Conservation (phyloP, 2,113 vertebrate genomes). For the Atractosteus spatula region DNA sequence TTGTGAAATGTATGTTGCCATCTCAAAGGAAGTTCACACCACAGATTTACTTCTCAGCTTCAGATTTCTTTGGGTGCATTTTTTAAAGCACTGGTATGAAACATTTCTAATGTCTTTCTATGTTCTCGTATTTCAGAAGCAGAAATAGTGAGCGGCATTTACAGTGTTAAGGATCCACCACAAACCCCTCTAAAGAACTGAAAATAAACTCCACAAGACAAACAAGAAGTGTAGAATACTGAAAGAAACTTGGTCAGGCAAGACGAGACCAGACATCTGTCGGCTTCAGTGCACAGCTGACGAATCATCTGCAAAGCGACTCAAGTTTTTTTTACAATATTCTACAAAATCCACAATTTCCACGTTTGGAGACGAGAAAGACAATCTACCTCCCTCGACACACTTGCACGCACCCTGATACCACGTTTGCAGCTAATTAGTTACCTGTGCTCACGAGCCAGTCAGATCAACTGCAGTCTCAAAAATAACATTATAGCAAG, state of each 20-base stretch:
- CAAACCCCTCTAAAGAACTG: slow-evolving; percentile 24
- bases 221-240: slow-evolving; percentile 23
- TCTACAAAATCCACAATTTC: slow-evolving; percentile 9
- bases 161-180: neutral
- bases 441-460: slow-evolving; percentile 38
- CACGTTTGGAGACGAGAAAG: slow-evolving; percentile 19
- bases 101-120: too few species aligned
- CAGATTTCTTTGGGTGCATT: too few species aligned
- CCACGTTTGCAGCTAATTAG: slow-evolving; percentile 58
- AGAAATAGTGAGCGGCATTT: neutral
- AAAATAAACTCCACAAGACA: slow-evolving; percentile 8
- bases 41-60: too few species aligned
- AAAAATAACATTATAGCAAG: slow-evolving; percentile 33
- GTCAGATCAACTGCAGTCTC: slow-evolving; percentile 48
- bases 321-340: neutral
- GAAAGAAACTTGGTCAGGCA: slow-evolving; percentile 22
- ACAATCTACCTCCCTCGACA: neutral
- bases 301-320: slow-evolving; percentile 11
- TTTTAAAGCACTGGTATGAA: too few species aligned
- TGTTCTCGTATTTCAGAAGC: too few species aligned
- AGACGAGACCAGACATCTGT: slow-evolving; percentile 13
- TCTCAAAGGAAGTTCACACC: too few species aligned
- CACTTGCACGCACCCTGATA: slow-evolving; percentile 39
- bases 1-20: too few species aligned
- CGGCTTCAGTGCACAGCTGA: slow-evolving; percentile 18